A percentile compares a stretch with the other conserved stretches of the same genome.
Evolutionary conservation across 2,797 vertebrate genomes (phyloP).

Genomic region (Sandelia bainsii): DNA sequence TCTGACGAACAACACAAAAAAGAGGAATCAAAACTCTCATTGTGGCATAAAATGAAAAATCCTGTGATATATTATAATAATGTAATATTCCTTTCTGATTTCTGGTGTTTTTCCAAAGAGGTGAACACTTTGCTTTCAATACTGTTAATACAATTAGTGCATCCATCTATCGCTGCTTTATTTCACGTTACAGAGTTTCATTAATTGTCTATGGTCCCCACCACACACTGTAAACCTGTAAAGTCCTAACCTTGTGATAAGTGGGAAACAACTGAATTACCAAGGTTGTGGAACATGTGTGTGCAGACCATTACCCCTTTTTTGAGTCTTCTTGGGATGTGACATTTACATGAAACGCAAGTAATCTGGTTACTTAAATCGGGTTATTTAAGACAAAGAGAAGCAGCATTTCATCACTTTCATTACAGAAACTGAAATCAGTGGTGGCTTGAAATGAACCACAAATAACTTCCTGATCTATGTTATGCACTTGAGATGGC

Average conservation of each 20-base stretch:
- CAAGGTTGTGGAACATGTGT: not conserved
- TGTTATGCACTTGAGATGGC: not conserved
- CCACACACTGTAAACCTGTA: not conserved
- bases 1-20: conserved; percentile 1
- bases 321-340: no score
- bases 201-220: not conserved
- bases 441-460: no score
- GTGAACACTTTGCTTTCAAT: not conserved
- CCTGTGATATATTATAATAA: no score
- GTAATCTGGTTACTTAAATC: not conserved
- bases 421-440: not conserved
- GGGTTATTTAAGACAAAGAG: not conserved
- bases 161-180: not conserved
- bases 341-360: not conserved
- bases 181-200: not conserved
- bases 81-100: no score
- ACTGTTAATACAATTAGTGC: no score
- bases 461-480: no score
- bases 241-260: not conserved
- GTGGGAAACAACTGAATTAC: not conserved
- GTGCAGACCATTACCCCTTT: not conserved
- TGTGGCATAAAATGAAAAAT: conserved; percentile 15
- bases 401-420: not conserved
- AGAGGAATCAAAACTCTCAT: conserved; percentile 21
- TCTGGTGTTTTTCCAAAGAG: not conserved